Evolutionary conservation across 2,888 invertebrate species (phyloP).

Genomic region (Leucophenga maculata): DNA sequence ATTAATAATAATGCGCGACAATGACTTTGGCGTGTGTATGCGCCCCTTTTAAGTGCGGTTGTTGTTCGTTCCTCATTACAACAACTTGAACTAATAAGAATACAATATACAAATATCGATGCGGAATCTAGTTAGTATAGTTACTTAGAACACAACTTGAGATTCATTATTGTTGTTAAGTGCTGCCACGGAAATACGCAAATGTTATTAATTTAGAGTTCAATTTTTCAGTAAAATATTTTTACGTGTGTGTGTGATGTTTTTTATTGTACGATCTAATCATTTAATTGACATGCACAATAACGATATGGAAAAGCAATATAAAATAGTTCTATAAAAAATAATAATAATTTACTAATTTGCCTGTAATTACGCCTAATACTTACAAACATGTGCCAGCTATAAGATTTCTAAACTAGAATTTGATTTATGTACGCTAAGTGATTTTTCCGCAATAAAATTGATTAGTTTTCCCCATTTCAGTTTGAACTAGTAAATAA

Average conservation of each 20-base stretch:
- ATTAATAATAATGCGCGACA: background rate
- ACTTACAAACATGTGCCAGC: too few species aligned
- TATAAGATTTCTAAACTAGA: background rate
- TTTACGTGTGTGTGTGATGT: background rate
- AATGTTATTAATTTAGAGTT: slow-evolving; percentile 18
- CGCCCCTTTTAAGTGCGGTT: background rate
- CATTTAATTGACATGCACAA: slow-evolving; percentile 22
- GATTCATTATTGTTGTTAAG: too few species aligned
- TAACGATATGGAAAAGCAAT: background rate
- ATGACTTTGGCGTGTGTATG: background rate
- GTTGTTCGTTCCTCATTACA: slow-evolving; percentile 2
- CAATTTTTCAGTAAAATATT: background rate
- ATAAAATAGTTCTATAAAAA: background rate
- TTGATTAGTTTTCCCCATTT: background rate
- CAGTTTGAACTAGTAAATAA: too few species aligned
- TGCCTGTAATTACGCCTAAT: too few species aligned
- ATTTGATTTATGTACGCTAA: background rate
- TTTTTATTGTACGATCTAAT: slow-evolving; percentile 14
- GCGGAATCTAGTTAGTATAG: background rate
- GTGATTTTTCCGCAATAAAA: background rate
- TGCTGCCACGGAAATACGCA: slow-evolving; percentile 11
- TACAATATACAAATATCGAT: background rate
- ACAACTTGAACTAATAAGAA: too few species aligned
- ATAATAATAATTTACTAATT: background rate
- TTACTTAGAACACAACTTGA: too few species aligned